Evolutionary conservation across 2,888 invertebrate species (phyloP), one percentile per base, ranked within the genome.

Genomic region (Apamea sordens): DNA sequence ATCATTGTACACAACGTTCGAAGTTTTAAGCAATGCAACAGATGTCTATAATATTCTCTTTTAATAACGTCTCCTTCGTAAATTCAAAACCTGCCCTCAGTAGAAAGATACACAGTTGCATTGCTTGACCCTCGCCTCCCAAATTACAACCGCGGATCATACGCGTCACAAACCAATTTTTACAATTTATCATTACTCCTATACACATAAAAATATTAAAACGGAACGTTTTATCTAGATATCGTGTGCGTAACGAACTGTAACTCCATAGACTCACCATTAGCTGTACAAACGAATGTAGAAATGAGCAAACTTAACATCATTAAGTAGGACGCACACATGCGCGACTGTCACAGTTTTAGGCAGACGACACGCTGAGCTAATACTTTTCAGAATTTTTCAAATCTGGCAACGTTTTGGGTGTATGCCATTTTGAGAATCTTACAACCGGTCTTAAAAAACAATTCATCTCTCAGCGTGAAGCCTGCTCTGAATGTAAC

Each of bases 121-220:
- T 83, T 84, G 87, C 81, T 88, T 75, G 77, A 83, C 59, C 83
- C 71, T 77, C 83, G 77, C 80, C 83, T 78, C 80, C 86, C 90
- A 87, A 86, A 88, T 81, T 67, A 78, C 81, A 87, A 89, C 83
- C 86, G 88, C 90, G 83, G 90, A 88, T 86, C 87, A 90, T 85
- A 89, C 91, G 89, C 89, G 85, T 90, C 91, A 93, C 93, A 91
- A 91, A 92, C 91, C 90, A 91, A 90, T 91, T 91, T 90, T 90
- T 92, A 92, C 91, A 92, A 92, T 92, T 92, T 90, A 90, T 91
- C 87, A 91, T 93, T 93, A 95, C 87, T 91, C 89, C 94, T 95
- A 94, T 94, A 94, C 93, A 94, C 94, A 93, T 94, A 94, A 94
- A 95, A 94, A 93, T 94, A 93, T 94, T 92, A 93, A 94, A 95